Evolutionary conservation across 2,888 invertebrate genomes (phyloP).

Genomic region (Hypena proboscidalis): DNA sequence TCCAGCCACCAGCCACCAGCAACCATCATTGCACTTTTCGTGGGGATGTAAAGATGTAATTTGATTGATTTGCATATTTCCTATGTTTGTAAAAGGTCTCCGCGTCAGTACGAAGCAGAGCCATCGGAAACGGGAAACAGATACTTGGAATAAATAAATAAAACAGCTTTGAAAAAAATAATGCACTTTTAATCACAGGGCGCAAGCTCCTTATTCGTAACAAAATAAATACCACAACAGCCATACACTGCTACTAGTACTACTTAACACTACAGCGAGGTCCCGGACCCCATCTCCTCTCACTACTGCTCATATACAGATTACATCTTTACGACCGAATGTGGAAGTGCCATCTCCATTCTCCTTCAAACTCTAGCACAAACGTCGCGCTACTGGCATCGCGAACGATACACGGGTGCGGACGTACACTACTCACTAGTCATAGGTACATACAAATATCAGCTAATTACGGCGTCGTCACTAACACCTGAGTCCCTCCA

Average conservation of each 20-base stretch:
- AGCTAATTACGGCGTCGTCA: too few species aligned
- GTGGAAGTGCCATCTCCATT: slow-evolving; percentile 3
- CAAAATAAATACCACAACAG: slow-evolving; percentile 75
- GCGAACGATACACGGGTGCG: background rate
- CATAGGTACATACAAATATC: background rate
- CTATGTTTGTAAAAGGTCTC: too few species aligned
- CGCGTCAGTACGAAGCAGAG: too few species aligned
- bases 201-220: slow-evolving; percentile 59
- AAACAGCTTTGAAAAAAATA: slow-evolving; percentile 58
- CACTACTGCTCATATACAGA: slow-evolving; percentile 3
- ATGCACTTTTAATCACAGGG: slow-evolving; percentile 79
- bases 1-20: too few species aligned
- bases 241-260: slow-evolving; percentile 59
- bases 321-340: slow-evolving; percentile 7
- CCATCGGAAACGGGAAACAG: too few species aligned
- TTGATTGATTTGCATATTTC: too few species aligned
- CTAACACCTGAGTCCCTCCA: too few species aligned
- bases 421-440: background rate
- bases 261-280: slow-evolving; percentile 45
- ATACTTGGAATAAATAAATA: slow-evolving; percentile 22
- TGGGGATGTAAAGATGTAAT: too few species aligned
- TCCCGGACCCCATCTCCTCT: slow-evolving; percentile 3
- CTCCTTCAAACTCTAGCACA: background rate
- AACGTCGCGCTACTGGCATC: background rate
- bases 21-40: too few species aligned